phyloP scores from a whole-genome alignment of 2,888 invertebrate species.

The Stegophylla sp. region DNA sequence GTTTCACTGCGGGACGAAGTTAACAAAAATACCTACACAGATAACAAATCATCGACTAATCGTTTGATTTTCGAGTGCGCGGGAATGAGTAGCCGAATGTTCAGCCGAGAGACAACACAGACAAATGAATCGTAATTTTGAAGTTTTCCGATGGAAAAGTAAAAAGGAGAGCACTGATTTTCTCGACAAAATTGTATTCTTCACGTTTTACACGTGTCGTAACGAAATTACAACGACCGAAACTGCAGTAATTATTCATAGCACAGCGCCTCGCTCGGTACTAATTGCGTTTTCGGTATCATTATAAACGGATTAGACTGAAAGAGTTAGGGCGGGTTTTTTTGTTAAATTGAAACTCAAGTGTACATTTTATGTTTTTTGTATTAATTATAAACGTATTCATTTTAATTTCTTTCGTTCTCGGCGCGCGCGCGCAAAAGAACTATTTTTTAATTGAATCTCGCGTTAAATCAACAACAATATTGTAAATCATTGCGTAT shows the following conservation, averaged over 20 bases:
- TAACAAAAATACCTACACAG: neutral
- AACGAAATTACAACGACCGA: neutral
- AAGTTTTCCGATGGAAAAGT: neutral
- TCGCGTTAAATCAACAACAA: no score
- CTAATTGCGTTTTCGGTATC: conserved; percentile 14
- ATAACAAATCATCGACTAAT: neutral
- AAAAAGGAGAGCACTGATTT: neutral
- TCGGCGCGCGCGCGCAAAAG: no score
- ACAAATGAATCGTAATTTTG: no score
- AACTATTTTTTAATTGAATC: no score
- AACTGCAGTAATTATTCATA: neutral
- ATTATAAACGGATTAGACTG: conserved; percentile 1
- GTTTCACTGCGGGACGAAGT: no score
- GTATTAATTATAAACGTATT: neutral
- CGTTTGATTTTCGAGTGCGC: neutral
- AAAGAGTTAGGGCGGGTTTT: neutral
- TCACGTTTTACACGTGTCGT: neutral
- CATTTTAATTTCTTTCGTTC: neutral
- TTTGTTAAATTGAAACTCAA: neutral
- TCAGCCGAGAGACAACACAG: neutral
- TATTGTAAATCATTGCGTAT: no score
- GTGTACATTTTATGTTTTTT: neutral
- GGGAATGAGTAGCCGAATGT: neutral
- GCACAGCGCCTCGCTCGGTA: neutral
- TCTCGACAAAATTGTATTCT: neutral